phyloP scores from a whole-genome alignment of 2,888 invertebrate species.

The Petrophora chlorosata region DNA sequence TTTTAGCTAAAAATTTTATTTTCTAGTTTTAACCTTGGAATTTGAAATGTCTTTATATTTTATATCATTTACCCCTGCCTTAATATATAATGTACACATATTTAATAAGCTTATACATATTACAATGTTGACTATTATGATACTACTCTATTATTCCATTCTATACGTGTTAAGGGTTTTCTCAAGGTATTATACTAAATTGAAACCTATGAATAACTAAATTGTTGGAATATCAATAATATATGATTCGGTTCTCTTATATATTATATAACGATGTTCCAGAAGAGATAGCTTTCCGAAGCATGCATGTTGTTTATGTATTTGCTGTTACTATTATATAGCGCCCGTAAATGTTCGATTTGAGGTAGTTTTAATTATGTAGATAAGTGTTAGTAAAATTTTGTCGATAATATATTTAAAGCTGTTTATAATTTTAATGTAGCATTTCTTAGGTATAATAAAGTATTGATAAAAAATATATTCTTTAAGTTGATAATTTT shows the following conservation, averaged over 20 bases:
- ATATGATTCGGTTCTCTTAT: conserved; percentile 26
- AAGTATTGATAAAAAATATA: conserved; percentile 10
- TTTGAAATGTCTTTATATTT: conserved; percentile 65
- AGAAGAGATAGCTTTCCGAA: conserved; percentile 26
- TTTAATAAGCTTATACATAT: conserved; percentile 77
- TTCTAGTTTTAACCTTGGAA: conserved; percentile 55
- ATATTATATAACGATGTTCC: conserved; percentile 3
- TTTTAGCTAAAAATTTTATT: conserved; percentile 50
- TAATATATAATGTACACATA: conserved; percentile 61
- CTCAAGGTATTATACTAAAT: conserved; percentile 42
- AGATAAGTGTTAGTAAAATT: conserved; percentile 71
- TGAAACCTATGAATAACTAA: conserved; percentile 29
- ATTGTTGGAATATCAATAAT: conserved; percentile 40
- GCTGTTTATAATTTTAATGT: conserved; percentile 48
- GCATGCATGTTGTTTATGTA: conserved; percentile 20
- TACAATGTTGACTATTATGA: conserved; percentile 81
- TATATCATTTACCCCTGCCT: conserved; percentile 76
- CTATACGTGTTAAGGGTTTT: conserved; percentile 48
- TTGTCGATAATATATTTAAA: conserved; percentile 49
- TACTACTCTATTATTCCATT: conserved; percentile 55
- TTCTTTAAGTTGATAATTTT: conserved; percentile 1
- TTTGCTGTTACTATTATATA: conserved; percentile 43
- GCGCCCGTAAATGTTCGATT: conserved; percentile 68
- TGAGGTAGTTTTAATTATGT: conserved; percentile 64
- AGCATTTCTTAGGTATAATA: conserved; percentile 31